Percentiles rank a stretch among this genome's conserved stretches.
Conservation (phyloP, 2,113 vertebrate species). For the Cacatua alba region DNA sequence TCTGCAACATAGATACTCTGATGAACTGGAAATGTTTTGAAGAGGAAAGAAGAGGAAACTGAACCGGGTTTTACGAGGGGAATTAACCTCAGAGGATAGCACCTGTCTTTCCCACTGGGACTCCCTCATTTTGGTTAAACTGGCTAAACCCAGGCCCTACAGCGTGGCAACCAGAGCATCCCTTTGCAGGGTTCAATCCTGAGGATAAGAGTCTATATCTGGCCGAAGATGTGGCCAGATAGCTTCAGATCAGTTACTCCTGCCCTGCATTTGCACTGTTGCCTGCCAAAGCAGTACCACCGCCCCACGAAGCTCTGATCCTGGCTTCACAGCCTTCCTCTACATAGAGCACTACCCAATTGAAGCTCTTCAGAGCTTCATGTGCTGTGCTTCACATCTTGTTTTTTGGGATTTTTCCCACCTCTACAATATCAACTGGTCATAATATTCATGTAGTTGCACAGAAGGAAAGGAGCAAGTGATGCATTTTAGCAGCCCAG, state of each 20-base stretch:
- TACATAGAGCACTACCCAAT: neutral
- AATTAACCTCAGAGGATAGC: neutral
- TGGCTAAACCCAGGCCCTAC: neutral
- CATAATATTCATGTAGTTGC: neutral
- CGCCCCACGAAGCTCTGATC: neutral
- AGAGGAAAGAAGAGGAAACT: neutral
- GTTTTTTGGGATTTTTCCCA: neutral
- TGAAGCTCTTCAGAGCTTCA: neutral
- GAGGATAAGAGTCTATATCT: neutral
- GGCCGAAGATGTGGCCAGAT: neutral
- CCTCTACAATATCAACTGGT: neutral
- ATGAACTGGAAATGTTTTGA: neutral
- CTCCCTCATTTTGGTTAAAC: neutral
- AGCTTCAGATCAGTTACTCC: neutral
- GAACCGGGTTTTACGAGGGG: neutral
- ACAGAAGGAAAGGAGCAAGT: neutral
- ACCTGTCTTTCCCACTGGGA: neutral
- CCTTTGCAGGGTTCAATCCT: neutral
- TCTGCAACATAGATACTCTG: fast-evolving
- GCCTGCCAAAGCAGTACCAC: neutral
- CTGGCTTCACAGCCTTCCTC: neutral
- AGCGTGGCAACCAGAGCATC: neutral
- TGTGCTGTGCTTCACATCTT: neutral
- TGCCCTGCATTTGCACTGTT: neutral
- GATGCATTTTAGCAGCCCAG: neutral